Conservation (phyloP, 2,113 vertebrate genomes). For the Nymphicus hollandicus region DNA sequence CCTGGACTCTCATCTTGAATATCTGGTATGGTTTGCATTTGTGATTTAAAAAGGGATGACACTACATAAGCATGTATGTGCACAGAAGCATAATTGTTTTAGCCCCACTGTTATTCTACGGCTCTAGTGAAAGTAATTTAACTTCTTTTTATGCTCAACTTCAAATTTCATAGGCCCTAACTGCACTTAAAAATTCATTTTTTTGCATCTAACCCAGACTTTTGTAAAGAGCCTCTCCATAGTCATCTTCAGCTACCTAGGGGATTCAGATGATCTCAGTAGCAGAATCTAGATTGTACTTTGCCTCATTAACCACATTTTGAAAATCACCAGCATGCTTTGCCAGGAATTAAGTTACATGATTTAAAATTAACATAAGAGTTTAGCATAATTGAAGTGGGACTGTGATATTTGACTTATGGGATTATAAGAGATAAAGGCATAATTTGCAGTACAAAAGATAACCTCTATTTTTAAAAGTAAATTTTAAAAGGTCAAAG, state of each 20-base stretch:
- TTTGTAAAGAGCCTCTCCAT: constrained; percentile 31
- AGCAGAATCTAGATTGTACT: constrained; percentile 59
- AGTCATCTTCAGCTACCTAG: constrained; percentile 25
- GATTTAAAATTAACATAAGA: constrained; percentile 69
- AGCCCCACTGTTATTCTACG: not conserved
- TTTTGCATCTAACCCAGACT: constrained; percentile 19
- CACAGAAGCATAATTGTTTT: not conserved
- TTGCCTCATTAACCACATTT: constrained; percentile 71
- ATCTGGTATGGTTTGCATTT: not conserved
- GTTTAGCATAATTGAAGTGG: constrained; percentile 70
- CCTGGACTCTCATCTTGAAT: not conserved
- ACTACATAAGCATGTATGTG: not conserved
- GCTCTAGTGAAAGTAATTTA: constrained; percentile 36
- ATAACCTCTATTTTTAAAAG: constrained; percentile 59
- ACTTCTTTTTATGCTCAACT: constrained; percentile 27
- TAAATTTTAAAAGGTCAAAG: constrained; percentile 48
- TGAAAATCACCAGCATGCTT: constrained; percentile 63
- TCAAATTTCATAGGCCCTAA: constrained; percentile 41
- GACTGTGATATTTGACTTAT: constrained; percentile 62
- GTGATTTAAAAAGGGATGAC: constrained; percentile 10
- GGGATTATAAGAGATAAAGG: constrained; percentile 60
- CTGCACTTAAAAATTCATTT: constrained; percentile 56
- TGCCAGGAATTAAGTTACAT: constrained; percentile 68
- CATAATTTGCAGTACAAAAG: constrained; percentile 38
- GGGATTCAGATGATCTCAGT: constrained; percentile 56